Conservation (phyloP, 1,140 invertebrate species). For the Colletes gigas region DNA sequence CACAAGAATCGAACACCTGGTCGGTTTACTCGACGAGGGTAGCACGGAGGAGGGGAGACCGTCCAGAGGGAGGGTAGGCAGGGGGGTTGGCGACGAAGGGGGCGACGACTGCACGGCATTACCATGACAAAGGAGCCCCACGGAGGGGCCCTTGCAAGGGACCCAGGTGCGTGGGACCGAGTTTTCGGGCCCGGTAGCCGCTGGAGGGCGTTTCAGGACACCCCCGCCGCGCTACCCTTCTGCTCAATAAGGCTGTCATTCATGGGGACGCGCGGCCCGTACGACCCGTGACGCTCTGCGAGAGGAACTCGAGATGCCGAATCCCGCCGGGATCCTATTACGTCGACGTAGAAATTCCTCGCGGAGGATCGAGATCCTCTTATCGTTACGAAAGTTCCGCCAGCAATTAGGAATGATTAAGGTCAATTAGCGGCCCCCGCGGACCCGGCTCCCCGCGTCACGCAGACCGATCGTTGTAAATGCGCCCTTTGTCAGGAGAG, state of each 20-base stretch:
- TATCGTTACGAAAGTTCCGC: slow-evolving; percentile 32
- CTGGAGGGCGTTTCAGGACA: slow-evolving; percentile 73
- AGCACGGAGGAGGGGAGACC: slow-evolving; percentile 28
- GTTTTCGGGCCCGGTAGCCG: slow-evolving; percentile 72
- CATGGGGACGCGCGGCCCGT: slow-evolving; percentile 19
- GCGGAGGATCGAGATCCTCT: slow-evolving; percentile 40
- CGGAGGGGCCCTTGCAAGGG: slow-evolving; percentile 64
- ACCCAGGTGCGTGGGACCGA: slow-evolving; percentile 78
- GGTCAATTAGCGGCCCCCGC: slow-evolving; percentile 41
- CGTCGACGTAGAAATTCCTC: slow-evolving; percentile 27
- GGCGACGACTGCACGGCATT: slow-evolving; percentile 60
- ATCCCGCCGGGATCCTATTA: slow-evolving; percentile 36
- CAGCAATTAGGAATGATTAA: slow-evolving; percentile 54
- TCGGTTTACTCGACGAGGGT: slow-evolving; percentile 58
- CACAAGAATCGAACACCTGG: slow-evolving; percentile 72
- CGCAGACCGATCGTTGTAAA: too few species aligned
- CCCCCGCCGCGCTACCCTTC: slow-evolving; percentile 71
- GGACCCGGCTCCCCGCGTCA: background rate
- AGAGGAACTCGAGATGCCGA: background rate
- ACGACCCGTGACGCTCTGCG: background rate
- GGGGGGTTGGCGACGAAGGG: slow-evolving; percentile 32
- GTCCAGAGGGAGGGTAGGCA: slow-evolving; percentile 18
- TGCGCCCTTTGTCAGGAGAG: too few species aligned
- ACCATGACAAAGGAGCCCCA: slow-evolving; percentile 75
- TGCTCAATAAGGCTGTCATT: slow-evolving; percentile 49